Base-by-base conservation (phyloP, 2,888 invertebrate species). In the Andrena praecox region DNA sequence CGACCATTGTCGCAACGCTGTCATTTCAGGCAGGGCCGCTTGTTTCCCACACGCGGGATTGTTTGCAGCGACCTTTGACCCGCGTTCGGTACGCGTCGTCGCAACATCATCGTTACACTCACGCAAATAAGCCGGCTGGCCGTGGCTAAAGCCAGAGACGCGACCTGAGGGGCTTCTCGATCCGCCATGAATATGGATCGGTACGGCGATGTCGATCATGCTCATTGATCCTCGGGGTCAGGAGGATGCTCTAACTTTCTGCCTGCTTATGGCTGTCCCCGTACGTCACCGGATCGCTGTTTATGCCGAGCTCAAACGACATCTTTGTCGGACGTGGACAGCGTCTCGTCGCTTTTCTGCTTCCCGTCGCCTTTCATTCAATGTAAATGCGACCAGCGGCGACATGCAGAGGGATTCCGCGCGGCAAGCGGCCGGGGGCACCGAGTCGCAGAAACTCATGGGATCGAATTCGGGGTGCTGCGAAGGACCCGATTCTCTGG, bases 11-110 rank as follows among this genome's bases (percentile, higher is more conserved):
- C 62, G 35, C 67, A 33, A 67, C 68, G 62, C 66, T 69, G 83
- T 74, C 85, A 69, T 88, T 85, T 84, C 83, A 80, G 82, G 76
- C 80, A 82, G 82, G 85, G 66, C 78, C 75, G 84, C 90, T 88
- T 90, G 89, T 91, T 93, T 94, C 93, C 93, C 93, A 93, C 93
- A 92, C 91, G 85, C 82, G 84, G 91, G 89, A 94, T 94, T 93
- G 93, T 94, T 94, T 89, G 91, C 92, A 85, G 85, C 91, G 93
- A 93, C 93, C 93, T 92, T 74, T 91, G 93, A 93, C 92, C 91
- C 89, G 20, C 84, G 83, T 88, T 91, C 89, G 82, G 85, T 85
- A 89, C 89, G 89, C 89, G 89, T 42, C 91, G 87, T 91, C 90
- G 90, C 90, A 91, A 91, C 91, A 92, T 92, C 92, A 91, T 91